These are phyloP conservation scores for Irena cyanogastra DNA, from an alignment of 2,113 vertebrate species.

Conservation along the genomic window DNA sequence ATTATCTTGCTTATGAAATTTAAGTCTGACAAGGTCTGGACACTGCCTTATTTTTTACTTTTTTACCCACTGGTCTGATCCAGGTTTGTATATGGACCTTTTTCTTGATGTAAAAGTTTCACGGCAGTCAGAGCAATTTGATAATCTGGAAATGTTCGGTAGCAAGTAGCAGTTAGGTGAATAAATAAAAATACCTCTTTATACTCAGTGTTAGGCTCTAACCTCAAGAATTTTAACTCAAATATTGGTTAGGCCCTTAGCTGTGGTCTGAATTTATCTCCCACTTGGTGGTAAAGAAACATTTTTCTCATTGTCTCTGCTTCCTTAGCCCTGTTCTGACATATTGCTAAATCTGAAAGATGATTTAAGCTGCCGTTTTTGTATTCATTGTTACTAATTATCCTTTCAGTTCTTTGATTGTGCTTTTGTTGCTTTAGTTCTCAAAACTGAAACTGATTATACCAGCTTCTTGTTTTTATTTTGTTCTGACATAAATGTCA, in stretches of 20 bases:
- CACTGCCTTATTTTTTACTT: not conserved
- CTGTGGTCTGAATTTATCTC: not conserved
- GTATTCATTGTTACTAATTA: not conserved
- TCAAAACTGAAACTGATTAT: not conserved
- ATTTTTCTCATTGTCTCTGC: not conserved
- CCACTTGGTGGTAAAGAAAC: not conserved
- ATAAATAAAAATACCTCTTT: not conserved
- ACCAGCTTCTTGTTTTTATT: not conserved
- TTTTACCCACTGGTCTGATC: not conserved
- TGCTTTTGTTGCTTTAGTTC: not conserved
- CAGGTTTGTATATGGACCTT: not conserved
- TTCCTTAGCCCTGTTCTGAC: not conserved
- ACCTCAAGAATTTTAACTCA: not conserved
- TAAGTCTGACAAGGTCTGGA: not conserved
- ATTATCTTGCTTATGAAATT: not conserved
- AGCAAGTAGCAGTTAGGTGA: not conserved
- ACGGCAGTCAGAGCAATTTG: not conserved
- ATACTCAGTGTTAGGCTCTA: not conserved
- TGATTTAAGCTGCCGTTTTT: not conserved
- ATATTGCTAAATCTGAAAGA: not conserved
- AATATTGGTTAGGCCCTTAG: not conserved
- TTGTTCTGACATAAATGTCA: not conserved
- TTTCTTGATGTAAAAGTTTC: not conserved
- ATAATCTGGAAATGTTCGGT: not conserved
- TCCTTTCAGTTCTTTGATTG: not conserved